Evolutionary conservation across 2,797 vertebrate genomes (phyloP), one percentile per base, ranked within the genome.

Genomic region (Prunella strophiata): DNA sequence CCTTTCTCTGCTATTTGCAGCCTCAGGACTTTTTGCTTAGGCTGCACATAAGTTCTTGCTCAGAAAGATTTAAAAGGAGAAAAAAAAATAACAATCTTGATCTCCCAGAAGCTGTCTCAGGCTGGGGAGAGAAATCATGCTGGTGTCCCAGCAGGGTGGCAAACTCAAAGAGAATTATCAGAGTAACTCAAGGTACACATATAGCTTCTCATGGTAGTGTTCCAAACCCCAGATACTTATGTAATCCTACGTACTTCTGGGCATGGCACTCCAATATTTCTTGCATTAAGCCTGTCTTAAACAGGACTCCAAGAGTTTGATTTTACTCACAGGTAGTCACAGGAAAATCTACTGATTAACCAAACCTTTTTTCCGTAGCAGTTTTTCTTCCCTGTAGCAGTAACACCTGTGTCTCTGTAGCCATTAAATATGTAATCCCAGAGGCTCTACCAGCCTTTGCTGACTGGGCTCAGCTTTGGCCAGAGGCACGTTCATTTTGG

Each of bases 11-110:
- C 52, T 80, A 20, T 57, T 21, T 93, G 88, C 93, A 93, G 83
- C 91, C 88, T 93, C 62, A 25, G 77, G 80, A 93, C 55, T 82
- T 96, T 90, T 83, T 77, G 83, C 96, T 94, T 90, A 93, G 91
- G 85, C 71, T 91, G 88, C 83, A 87, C 34, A 8, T 85, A 96
- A 84, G 94, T 94, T 96, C 70, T 88, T 59, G 66, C 63, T 86
- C 65, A 36, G 67, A 82, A 90, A 90, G 70, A 94, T 66, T 93
- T 96, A 78, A 93, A 94, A 80, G 58, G 76, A 81, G 75, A 8
- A 22, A 76, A 74, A 54, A 63, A 92, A 59, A 59, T 10, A 73
- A 63, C 65, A 63, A 8, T 72, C 81, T 63, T 65, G 59, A 47
- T 81, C 54, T 90, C 51, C 42, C 57, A 89, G 83, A 68, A 86